Base-by-base conservation (phyloP, 37 sponge, comb jelly and placozoan genomes). In the Bolinopsis microptera region DNA sequence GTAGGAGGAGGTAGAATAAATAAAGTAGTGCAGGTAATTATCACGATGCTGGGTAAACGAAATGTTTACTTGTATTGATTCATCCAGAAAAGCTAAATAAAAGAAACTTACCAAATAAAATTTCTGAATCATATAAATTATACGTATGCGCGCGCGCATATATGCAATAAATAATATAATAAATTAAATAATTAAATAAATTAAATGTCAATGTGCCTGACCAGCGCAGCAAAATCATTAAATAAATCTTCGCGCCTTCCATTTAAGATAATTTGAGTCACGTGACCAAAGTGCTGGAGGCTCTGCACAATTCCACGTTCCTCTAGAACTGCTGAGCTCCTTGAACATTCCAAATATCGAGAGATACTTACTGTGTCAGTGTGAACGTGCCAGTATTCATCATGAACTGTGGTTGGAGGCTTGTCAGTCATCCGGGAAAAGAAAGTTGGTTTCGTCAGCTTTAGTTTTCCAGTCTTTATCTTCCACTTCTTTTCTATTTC, bases 311-410 rank as follows among this genome's bases (percentile, higher is more conserved):
- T 13, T 48, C 61, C 61, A 48, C 61, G 61, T 48, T n/a, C n/a
- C n/a, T n/a, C n/a, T n/a, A n/a, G n/a, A n/a, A n/a, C n/a, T n/a
- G n/a, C n/a, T n/a, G n/a, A n/a, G n/a, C n/a, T n/a, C n/a, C n/a
- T n/a, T n/a, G n/a, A n/a, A 35, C 0, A 32, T 1, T 34, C 33
- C 80, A 34, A 34, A 32, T 77, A 36, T 26, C 26, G 2, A 26
- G 25, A n/a, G 3, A 34, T 18, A 33, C 36, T 93, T 83, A 83
- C 93, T 93, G 76, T 93, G 39, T 94, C 95, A 26, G 93, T 40
- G 76, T 94, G 95, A 16, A 93, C 83, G 83, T 94, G 95, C 95
- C 95, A 94, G 37, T 94, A 94, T 86, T 94, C 93, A 28, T 94
- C 95, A 61, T 94, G 93, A 3, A 93, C 21, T 0, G 93, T 94